Conservation (phyloP, 1,140 invertebrate species). For the Macrosteles quadrilineatus region DNA sequence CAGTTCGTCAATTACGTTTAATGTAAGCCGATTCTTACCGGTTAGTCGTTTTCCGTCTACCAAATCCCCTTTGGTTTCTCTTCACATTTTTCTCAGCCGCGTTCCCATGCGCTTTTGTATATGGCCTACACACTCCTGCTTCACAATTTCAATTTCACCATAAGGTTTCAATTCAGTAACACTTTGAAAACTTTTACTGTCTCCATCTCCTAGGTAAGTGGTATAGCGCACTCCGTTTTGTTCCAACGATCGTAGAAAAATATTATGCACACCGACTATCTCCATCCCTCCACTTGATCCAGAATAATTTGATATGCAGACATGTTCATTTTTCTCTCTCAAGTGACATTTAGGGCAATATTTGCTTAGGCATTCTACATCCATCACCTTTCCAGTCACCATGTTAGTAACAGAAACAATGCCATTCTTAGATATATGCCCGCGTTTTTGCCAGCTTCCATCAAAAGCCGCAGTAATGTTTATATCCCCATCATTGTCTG, state of each 20-base stretch:
- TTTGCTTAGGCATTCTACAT: neutral
- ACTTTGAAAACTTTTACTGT: neutral
- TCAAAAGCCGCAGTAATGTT: neutral
- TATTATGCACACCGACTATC: neutral
- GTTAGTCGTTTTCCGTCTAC: conserved; percentile 36
- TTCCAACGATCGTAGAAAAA: conserved; percentile 3
- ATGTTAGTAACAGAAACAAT: neutral
- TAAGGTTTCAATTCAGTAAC: neutral
- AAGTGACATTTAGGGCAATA: neutral
- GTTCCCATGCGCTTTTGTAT: neutral
- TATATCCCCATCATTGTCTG: neutral
- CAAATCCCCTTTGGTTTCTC: conserved; percentile 33
- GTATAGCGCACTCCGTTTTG: neutral
- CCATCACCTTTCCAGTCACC: neutral
- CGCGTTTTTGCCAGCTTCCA: neutral
- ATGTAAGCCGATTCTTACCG: conserved; percentile 41
- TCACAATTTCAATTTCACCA: neutral
- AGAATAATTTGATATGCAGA: neutral
- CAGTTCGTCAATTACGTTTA: conserved; percentile 41
- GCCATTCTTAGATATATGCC: neutral
- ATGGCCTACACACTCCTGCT: too few relatives aligned
- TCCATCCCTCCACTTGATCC: conserved; percentile 24
- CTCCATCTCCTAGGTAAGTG: conserved; percentile 22
- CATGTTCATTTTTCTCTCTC: neutral
- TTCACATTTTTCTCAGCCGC: neutral